Conservation (phyloP, 1,140 invertebrate genomes). For the Nebria ingens region DNA sequence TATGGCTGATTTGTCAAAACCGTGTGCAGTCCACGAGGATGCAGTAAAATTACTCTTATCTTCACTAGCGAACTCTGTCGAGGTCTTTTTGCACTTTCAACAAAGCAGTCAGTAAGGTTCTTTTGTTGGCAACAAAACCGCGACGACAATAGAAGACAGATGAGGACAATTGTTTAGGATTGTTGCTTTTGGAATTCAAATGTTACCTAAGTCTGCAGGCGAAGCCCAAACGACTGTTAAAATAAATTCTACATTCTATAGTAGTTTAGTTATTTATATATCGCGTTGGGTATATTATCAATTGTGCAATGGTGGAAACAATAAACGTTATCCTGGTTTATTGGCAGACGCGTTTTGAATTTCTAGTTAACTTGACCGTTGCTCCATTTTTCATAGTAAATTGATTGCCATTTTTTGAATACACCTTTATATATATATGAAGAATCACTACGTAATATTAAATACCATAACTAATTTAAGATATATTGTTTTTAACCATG, state of each 20-base stretch:
- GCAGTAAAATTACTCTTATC: neutral
- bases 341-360: neutral
- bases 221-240: neutral
- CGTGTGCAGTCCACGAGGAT: no score
- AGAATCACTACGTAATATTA: no score
- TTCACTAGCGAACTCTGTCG: no score
- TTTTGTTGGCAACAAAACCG: slow-evolving; percentile 1
- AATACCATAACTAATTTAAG: no score
- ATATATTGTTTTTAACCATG: no score
- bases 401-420: no score
- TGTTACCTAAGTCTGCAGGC: neutral
- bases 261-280: neutral
- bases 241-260: neutral
- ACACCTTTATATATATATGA: no score
- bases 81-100: neutral
- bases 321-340: neutral
- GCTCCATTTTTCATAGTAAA: no score
- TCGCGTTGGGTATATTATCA: neutral
- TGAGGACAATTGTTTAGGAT: slow-evolving; percentile 3
- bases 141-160: slow-evolving; percentile 5
- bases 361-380: neutral
- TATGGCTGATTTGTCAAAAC: no score
- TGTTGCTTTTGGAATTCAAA: slow-evolving; percentile 5
- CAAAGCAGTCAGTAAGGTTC: neutral
- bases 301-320: neutral